These are phyloP conservation scores for Himantopus leucocephalus DNA, from an alignment of 2,113 vertebrate species.

Conservation along the genomic window DNA sequence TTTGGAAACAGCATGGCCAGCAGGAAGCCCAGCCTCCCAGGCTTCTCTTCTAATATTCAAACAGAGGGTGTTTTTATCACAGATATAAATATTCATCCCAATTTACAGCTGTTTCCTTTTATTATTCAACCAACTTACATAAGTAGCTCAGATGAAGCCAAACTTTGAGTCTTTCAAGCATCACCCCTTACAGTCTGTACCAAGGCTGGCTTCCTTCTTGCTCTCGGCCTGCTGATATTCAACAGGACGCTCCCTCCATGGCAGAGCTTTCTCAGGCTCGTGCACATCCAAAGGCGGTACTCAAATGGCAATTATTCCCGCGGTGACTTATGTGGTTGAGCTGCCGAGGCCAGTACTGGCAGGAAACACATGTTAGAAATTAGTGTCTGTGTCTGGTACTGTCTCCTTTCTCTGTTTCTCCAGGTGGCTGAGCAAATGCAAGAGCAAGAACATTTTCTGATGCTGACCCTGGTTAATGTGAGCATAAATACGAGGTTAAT, in stretches of 20 bases:
- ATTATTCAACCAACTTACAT: neutral
- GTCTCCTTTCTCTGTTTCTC: constrained; percentile 64
- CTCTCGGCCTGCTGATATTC: neutral
- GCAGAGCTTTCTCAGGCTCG: neutral
- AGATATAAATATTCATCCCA: neutral
- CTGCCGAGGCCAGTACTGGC: neutral
- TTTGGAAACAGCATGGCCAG: neutral
- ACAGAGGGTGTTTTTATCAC: neutral
- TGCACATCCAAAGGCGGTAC: neutral
- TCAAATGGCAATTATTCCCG: neutral
- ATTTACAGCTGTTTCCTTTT: neutral
- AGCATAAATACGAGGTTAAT: constrained; percentile 57
- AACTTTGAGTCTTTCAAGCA: neutral
- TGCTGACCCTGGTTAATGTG: constrained; percentile 50
- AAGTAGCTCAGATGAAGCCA: neutral
- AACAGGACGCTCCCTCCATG: neutral
- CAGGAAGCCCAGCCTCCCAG: neutral
- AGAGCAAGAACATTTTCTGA: constrained; percentile 42
- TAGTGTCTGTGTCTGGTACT: constrained; percentile 45
- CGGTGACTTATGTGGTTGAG: neutral
- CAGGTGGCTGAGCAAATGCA: constrained; percentile 56
- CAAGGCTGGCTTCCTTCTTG: neutral
- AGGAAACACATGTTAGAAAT: constrained; percentile 68
- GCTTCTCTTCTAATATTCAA: neutral
- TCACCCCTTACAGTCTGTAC: neutral